Evolutionary conservation across 2,888 invertebrate genomes (phyloP), one percentile per base, ranked within the genome.

Genomic region (Serrognathus titanus): DNA sequence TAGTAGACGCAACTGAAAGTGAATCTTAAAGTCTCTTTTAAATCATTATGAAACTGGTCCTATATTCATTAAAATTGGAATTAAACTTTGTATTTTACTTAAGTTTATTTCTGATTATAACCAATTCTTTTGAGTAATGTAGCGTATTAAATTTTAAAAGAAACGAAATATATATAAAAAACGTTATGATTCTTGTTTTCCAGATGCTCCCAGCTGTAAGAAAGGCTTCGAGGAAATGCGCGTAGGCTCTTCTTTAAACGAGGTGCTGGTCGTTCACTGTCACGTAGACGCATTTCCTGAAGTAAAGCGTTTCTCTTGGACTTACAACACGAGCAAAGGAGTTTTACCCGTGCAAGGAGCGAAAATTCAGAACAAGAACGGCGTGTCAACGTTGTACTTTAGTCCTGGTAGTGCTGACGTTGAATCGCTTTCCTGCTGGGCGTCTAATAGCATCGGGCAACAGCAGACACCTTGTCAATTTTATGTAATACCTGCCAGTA

Each of bases 381-480:
- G 80, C 58, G 72, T 78, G 59, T 81, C 82, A 61, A 74, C 77
- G 69, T 79, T 89, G 62, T 80, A 81, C 61, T 85, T 85, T 70
- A 80, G 79, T 6, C 81, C 83, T n/a, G 73, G 68, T n/a, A 65
- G 66, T 3, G 65, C 74, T 47, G 92, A 93, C 71, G 83, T 92
- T 64, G 92, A 92, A 59, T 91, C 91, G 67, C 78, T 94, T 16
- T 89, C 91, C 4, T 94, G 94, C 73, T 93, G 92, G 92, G 92
- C 92, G 3, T 87, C 86, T 74, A 94, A 94, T 75, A 84, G 84
- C 62, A 87, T 93, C 11, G 94, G 94, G 31, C 84, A 88, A 64
- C 94, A 94, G 77, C 81, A 84, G 62, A 83, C 83, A 60, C 93
- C 94, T 1, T 94, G 94, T 71, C 78, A 90, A 53, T 90, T 92